Conservation (phyloP, 2,888 invertebrate genomes). For the Timema podura region DNA sequence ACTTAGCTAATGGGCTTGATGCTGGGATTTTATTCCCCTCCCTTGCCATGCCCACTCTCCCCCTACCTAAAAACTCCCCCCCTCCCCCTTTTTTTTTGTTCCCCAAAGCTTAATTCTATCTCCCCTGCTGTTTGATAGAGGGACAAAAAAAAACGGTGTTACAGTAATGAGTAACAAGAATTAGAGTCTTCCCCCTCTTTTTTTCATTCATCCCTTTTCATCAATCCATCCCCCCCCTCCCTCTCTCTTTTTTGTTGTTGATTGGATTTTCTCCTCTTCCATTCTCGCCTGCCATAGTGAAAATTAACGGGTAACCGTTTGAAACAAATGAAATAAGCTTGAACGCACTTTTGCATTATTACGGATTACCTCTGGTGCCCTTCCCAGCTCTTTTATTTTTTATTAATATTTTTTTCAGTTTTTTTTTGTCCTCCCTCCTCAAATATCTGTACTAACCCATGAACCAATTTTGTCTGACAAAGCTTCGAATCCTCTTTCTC, state of each 20-base stretch:
- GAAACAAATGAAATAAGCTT: conserved; percentile 15
- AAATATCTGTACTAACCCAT: too few species aligned
- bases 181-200: conserved; percentile 10
- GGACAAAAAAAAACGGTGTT: conserved; percentile 8
- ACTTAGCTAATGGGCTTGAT: conserved; percentile 14
- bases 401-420: too few species aligned
- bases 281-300: background rate
- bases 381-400: too few species aligned
- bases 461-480: too few species aligned
- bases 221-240: background rate
- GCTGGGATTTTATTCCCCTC: background rate
- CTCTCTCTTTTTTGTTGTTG: background rate
- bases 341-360: conserved; percentile 10
- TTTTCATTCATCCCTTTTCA: background rate
- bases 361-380: conserved; percentile 6
- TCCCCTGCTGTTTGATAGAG: too few species aligned
- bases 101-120: too few species aligned
- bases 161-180: conserved; percentile 15
- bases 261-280: conserved; percentile 5
- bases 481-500: too few species aligned
- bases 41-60: background rate
- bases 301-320: conserved; percentile 9
- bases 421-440: too few species aligned
- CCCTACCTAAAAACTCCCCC: too few species aligned
- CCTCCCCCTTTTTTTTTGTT: too few species aligned